These are phyloP conservation scores for Typhlichthys subterraneus DNA, from an alignment of 2,797 vertebrate species.

Conservation along the genomic window DNA sequence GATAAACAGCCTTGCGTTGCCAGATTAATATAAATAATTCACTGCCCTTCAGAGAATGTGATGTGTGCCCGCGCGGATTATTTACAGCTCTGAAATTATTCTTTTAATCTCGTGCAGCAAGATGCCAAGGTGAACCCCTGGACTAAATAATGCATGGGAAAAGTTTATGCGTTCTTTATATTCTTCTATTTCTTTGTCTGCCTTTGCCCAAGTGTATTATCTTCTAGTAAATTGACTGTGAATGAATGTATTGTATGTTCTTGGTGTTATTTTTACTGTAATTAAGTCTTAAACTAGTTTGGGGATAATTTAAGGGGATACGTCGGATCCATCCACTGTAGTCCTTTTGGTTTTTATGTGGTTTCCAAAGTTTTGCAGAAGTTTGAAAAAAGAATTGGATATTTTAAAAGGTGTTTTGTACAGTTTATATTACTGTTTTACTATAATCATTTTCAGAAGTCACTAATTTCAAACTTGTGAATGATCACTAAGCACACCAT, in stretches of 20 bases:
- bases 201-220: slow-evolving; percentile 30
- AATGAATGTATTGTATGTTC: slow-evolving; percentile 23
- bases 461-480: no score
- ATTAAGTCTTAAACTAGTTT: slow-evolving; percentile 19
- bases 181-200: slow-evolving; percentile 37
- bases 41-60: slow-evolving; percentile 77
- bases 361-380: slow-evolving; percentile 23
- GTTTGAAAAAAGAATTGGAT: neutral
- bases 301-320: slow-evolving; percentile 39
- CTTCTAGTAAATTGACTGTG: slow-evolving; percentile 33
- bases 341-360: slow-evolving; percentile 20
- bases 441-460: neutral
- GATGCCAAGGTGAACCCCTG: slow-evolving; percentile 72
- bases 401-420: no score
- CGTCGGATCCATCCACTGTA: slow-evolving; percentile 37
- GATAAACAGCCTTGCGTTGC: slow-evolving; percentile 82
- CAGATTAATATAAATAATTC: slow-evolving; percentile 85
- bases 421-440: no score
- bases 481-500: no score
- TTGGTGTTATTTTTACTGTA: slow-evolving; percentile 20
- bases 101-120: slow-evolving; percentile 72
- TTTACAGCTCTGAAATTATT: slow-evolving; percentile 79
- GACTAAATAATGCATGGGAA: slow-evolving; percentile 68
- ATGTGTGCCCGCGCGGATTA: slow-evolving; percentile 77
- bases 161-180: slow-evolving; percentile 60